These are phyloP conservation scores for Pristionchus fissidentatus DNA, from an alignment of 2,888 invertebrate species.

Conservation along the genomic window DNA sequence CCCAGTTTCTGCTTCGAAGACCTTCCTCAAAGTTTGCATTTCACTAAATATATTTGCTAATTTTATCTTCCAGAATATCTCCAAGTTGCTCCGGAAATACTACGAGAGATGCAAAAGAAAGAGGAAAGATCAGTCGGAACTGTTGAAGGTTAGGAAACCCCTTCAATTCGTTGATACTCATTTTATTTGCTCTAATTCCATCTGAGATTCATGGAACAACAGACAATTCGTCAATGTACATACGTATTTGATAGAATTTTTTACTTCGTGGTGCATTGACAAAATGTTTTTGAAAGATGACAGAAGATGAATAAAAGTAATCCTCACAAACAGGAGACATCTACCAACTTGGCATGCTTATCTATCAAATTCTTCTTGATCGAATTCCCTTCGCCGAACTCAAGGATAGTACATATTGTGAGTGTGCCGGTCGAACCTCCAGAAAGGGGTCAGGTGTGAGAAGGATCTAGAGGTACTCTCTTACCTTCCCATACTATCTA, in stretches of 20 bases:
- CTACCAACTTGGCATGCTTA: slow-evolving; percentile 63
- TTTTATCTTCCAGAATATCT: slow-evolving; percentile 55
- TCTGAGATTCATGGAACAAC: no score
- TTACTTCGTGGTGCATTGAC: no score
- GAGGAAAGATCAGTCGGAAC: neutral
- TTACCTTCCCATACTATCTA: no score
- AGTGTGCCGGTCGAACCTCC: neutral
- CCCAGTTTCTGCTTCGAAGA: neutral
- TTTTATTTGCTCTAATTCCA: no score
- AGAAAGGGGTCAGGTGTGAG: no score
- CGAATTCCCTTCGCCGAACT: slow-evolving; percentile 55
- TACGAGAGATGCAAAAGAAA: slow-evolving; percentile 52
- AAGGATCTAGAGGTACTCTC: no score
- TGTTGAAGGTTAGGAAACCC: neutral
- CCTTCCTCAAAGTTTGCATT: slow-evolving; percentile 10
- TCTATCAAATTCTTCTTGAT: slow-evolving; percentile 62
- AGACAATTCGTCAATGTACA: no score
- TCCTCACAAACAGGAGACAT: no score
- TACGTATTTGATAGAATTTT: no score
- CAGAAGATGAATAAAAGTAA: no score
- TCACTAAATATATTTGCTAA: neutral
- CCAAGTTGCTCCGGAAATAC: slow-evolving; percentile 59
- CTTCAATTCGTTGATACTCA: neutral
- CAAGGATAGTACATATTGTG: neutral
- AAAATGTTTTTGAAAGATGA: no score